Evolutionary conservation across 2,113 vertebrate genomes (phyloP), one percentile per base, ranked within the genome.

Genomic region (Calypte anna): DNA sequence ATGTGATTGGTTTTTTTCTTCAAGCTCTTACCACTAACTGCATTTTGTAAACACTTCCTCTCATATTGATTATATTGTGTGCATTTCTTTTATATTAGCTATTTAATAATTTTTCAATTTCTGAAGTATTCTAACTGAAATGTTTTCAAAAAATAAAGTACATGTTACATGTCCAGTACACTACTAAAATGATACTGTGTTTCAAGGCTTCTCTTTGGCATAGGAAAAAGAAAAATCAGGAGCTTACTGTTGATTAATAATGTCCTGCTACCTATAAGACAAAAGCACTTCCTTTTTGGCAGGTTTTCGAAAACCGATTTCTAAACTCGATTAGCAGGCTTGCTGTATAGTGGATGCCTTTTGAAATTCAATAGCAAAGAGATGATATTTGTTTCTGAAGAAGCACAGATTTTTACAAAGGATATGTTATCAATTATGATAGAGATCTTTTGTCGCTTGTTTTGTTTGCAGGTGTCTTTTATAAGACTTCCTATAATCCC

Each of bases 401-500:
- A 87, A 96, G 85, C 92, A 62, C 36, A 83, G 90, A 96, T 96
- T 96, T 96, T 93, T 93, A 87, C 93, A 69, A 96, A 96, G 94
- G 89, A 91, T 96, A 97, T 97, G 85, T 97, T 97, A 98, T 91
- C 97, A 97, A 70, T 98, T 97, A 97, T 97, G 97, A 98, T 98
- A 98, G 98, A 98, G 98, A 97, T 96, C 98, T 98, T 98, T 98
- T 99, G 98, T 98, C 97, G 96, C 95, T 97, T 95, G 94, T 97
- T 98, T 98, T 98, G 98, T 99, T 99, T 98, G 98, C 98, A 99
- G 98, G 98, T 99, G 98, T 98, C 98, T 98, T 98, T 98, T 97
- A 98, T 98, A 98, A 97, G 95, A 96, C 95, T 84, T 96, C 75
- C 96, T 97, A 97, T 99, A 99, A 99, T 98, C 98, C 98, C 98